Base-by-base conservation (phyloP, 2,888 invertebrate species). In the Lymantria dispar region DNA sequence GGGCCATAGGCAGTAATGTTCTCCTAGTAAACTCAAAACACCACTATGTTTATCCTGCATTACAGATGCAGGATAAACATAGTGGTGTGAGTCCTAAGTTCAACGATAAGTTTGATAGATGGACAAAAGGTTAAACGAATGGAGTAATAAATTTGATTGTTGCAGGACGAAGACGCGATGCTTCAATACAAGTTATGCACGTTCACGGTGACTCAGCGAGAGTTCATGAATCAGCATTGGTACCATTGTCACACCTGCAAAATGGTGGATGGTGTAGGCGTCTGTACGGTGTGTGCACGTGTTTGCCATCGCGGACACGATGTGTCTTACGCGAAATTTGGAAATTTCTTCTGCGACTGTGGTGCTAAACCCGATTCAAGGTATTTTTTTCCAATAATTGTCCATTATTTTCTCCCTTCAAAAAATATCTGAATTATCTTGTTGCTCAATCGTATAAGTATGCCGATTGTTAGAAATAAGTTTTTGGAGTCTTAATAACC, bases 301-400 rank as follows among this genome's bases (percentile, higher is more conserved):
- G 99, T 99, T 8, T 99, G 99, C 76, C 99, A 99, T 82, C 95
- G 97, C 62, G 98, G 97, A 0, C 99, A 99, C 78, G 99, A 99
- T 81, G 95, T 99, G 0, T 89, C 98, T 7, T 99, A 99, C 78
- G 98, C 99, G 47, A 99, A 99, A 83, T 98, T 97, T 79, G 99
- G 99, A 0, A 98, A 98, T 76, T 99, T 99, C 93, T 99, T 99
- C 92, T 99, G 99, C 77, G 99, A 99, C 83, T 99, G 99, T 79
- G 99, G 99, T 1, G 98, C 98, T 0, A 98, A 98, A 80, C 97
- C 98, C 46, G 98, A 98, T 48, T 90, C 90, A 0, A 91, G 91
- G 92, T 91, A 51, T 58, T 12, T 11, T 9, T 30, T 7, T 29
- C 12, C 1, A 5, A 22, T 22, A 22, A 22, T 3, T 22, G 2